Evolutionary conservation across 2,888 invertebrate genomes (phyloP), one percentile per base, ranked within the genome.

Genomic region (Gasteruption jaculator): DNA sequence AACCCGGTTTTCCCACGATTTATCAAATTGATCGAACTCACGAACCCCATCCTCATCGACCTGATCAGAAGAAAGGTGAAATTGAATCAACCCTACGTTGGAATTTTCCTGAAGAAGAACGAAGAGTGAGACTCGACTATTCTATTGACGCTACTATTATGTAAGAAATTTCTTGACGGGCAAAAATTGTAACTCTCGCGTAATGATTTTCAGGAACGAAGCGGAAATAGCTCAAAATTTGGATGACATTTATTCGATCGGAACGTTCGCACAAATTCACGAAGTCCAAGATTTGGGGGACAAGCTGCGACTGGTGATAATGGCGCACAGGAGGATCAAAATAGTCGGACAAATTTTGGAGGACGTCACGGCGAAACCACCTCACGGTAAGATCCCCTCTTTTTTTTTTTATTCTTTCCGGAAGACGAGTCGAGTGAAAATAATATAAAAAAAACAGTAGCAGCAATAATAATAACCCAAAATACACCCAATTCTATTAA

Each of bases 1-100:
- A 92, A 95, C 75, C 96, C 97, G 4, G 89, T 99, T 2, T 99
- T 99, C 74, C 99, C 99, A 14, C 82, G 92, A 56, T 99, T 99
- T 71, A 94, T 97, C 56, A 99, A 99, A 75, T 81, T 99, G 54
- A 83, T 99, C 49, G 97, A 97, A 79, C 90, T 96, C 27, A 82
- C 86, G 21, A 88, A 96, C 73, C 88, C 91, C 29, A 77, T 81
- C 38, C 74, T 99, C 40, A 91, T 94, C 63, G 89, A 92, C 65
- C 68, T 99, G 32, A 81, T 99, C 44, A 78, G 94, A 61, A 81
- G 93, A 49, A 97, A 97, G 76, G 91, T 97, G 0, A 88, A 89
- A 69, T 72, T 97, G 11, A 94, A 94, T 69, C 94, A 95, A 68
- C 99, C 99, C 0, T 99, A 99, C 63, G 86, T 94, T 34, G 99